Percentiles rank a stretch among this genome's conserved stretches.
phyloP scores from a whole-genome alignment of 2,888 invertebrate species.

The Toxonevra muliebris region DNA sequence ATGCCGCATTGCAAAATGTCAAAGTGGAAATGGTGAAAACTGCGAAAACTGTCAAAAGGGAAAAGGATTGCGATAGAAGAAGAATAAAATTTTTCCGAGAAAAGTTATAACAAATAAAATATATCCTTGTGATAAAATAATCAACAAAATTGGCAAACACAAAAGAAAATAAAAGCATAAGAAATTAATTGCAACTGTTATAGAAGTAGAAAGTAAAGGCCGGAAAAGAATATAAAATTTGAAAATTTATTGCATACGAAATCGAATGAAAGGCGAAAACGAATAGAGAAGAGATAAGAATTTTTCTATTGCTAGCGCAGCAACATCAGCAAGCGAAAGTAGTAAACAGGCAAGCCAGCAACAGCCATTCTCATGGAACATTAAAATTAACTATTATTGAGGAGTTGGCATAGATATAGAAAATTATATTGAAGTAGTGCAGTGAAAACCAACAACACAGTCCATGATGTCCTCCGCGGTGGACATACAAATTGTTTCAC shows the following conservation, averaged over 20 bases:
- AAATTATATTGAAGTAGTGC: not conserved
- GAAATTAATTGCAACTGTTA: not conserved
- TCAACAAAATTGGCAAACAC: too few relatives aligned
- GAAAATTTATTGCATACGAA: not conserved
- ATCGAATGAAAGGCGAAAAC: not conserved
- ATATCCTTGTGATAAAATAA: too few relatives aligned
- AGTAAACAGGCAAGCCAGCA: conserved; percentile 6
- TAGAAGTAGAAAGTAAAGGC: not conserved
- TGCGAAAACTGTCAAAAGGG: too few relatives aligned
- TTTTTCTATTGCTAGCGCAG: conserved; percentile 5
- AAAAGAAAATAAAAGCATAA: too few relatives aligned
- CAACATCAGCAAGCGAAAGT: conserved; percentile 16
- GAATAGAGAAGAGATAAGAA: conserved; percentile 19
- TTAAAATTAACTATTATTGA: too few relatives aligned
- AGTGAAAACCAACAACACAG: not conserved
- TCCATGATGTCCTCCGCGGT: conserved; percentile 60
- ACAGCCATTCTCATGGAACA: too few relatives aligned
- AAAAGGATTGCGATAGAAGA: too few relatives aligned
- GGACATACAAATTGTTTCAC: conserved; percentile 74
- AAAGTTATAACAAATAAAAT: too few relatives aligned
- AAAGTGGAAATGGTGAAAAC: too few relatives aligned
- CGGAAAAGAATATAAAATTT: conserved; percentile 1
- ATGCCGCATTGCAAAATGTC: too few relatives aligned
- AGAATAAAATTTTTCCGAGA: too few relatives aligned
- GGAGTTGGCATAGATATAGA: too few relatives aligned